phyloP scores from a whole-genome alignment of 2,113 vertebrate genomes.

The Chrysochloris asiatica region DNA sequence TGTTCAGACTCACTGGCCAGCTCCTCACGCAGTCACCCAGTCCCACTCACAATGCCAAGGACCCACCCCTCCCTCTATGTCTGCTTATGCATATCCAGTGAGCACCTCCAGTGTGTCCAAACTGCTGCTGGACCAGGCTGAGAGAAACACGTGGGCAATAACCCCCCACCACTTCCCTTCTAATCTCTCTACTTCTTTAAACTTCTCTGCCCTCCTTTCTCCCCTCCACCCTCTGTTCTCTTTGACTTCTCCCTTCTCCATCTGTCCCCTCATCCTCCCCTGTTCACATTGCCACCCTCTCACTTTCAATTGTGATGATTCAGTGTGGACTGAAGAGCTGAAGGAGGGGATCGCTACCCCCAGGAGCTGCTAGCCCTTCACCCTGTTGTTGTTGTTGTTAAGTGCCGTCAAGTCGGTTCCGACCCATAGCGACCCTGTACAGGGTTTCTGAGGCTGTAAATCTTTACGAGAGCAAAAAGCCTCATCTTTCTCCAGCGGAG shows the following conservation, averaged over 20 bases:
- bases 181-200: neutral
- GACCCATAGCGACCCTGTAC: no score
- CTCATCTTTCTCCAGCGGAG: no score
- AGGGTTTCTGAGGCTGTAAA: no score
- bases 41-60: no score
- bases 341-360: neutral
- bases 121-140: neutral
- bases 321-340: neutral
- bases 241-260: neutral
- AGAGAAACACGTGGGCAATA: neutral
- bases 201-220: neutral
- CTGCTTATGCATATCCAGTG: rapidly evolving
- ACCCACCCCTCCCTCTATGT: neutral
- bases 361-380: neutral
- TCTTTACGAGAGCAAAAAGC: no score
- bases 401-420: no score
- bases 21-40: neutral
- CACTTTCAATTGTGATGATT: neutral
- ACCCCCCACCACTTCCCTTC: neutral
- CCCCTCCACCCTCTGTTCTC: neutral
- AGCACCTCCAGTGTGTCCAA: neutral
- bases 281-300: neutral
- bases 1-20: neutral
- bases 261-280: neutral
- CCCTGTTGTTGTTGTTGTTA: no score